phyloP scores from a whole-genome alignment of 2,888 invertebrate genomes.

The Ypsolopha sequella region DNA sequence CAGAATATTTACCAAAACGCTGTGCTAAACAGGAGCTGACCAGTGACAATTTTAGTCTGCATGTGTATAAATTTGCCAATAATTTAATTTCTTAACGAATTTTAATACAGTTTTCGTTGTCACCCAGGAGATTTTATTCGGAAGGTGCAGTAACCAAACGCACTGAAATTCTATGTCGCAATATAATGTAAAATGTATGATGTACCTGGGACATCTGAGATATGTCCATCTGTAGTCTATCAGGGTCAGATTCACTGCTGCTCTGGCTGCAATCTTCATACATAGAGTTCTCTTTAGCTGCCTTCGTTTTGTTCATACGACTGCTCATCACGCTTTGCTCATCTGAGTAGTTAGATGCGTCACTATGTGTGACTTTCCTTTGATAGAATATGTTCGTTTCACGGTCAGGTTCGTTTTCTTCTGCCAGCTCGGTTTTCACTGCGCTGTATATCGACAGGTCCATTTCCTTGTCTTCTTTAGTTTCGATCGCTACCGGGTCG shows the following conservation, averaged over 20 bases:
- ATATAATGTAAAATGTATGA: too few species aligned
- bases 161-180: too few species aligned
- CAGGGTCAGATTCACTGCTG: slow-evolving; percentile 81
- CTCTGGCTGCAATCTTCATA: slow-evolving; percentile 74
- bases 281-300: slow-evolving; percentile 53
- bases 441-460: slow-evolving; percentile 55
- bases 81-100: too few species aligned
- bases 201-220: slow-evolving; percentile 63
- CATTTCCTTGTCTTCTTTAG: slow-evolving; percentile 52
- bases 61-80: too few species aligned
- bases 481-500: too few species aligned
- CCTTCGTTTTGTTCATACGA: slow-evolving; percentile 31
- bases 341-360: slow-evolving; percentile 35
- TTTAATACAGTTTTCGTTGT: too few species aligned
- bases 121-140: too few species aligned
- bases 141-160: too few species aligned
- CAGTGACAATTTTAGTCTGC: too few species aligned
- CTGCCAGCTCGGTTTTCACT: slow-evolving; percentile 48
- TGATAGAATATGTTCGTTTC: slow-evolving; percentile 32
- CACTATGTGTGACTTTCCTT: slow-evolving; percentile 29
- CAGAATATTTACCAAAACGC: too few species aligned
- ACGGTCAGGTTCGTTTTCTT: slow-evolving; percentile 19
- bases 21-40: too few species aligned
- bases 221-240: slow-evolving; percentile 80
- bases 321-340: slow-evolving; percentile 49